Base-by-base conservation (phyloP, 1,140 invertebrate species). In the Choristoneura fumiferana region DNA sequence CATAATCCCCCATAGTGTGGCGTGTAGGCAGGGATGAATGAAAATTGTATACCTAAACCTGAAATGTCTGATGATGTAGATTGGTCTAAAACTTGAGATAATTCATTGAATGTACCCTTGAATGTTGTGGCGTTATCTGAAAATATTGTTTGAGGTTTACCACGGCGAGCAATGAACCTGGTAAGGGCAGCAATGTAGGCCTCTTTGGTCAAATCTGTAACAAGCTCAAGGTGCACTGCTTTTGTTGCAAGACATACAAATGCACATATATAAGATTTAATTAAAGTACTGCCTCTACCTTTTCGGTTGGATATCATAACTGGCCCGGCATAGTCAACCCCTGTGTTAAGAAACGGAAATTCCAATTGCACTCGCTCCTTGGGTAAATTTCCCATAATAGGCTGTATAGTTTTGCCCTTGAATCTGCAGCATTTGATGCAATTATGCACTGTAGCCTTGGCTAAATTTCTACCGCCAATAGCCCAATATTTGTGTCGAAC, bases 191-290 rank as follows among this genome's bases (percentile, higher is more conserved):
- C 65, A 17, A 73, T 57, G 36, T 65, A 73, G 8, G 61, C 62
- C 10, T 76, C 65, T 17, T 57, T 67, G 1, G 60, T 63, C 1
- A 76, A 53, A 29, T 66, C 65, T 4, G 69, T 63, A 12, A 74
- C 71, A 22, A 72, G 62, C 60, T 81, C 78, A 8, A 81, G 18
- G 58, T 76, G 78, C 8, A 75, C 57, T 8, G 78, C 73, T 58
- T 71, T 73, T 0, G 61, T 64, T 9, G 65, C 53, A 29, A 53
- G 14, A 58, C 73, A 76, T 45, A 67, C 60, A 54, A 76, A 74
- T 17, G 73, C 59, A 39, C 63, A 66, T 9, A 76, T 38, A 52
- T 67, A 68, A 18, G 58, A 55, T 29, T 72, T 74, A 12, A 57
- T 59, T 10, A 63, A 39, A 36, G 58, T 65, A 49, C 35, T 69